phyloP scores from a whole-genome alignment of 2,113 vertebrate species.

The Lonchura striata region DNA sequence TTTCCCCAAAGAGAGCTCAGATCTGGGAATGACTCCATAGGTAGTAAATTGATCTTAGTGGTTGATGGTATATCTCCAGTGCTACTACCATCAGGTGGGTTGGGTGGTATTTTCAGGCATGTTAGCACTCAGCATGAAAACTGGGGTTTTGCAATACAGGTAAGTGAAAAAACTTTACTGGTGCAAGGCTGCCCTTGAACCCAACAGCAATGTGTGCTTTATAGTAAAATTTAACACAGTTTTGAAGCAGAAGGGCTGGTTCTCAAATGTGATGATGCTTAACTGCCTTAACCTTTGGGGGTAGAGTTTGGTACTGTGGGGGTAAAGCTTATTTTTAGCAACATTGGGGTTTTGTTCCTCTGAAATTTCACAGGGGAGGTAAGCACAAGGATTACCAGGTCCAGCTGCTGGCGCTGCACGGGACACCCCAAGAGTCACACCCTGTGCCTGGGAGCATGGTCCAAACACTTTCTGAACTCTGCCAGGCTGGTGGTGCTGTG shows the following conservation, averaged over 20 bases:
- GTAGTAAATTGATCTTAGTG: background rate
- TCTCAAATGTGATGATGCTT: background rate
- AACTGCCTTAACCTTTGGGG: background rate
- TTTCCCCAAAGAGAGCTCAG: background rate
- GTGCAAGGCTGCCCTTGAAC: background rate
- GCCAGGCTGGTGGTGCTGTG: fast-evolving
- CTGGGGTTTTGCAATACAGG: fast-evolving
- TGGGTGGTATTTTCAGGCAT: background rate
- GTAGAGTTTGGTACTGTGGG: background rate
- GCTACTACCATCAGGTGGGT: no score
- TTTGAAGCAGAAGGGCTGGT: background rate
- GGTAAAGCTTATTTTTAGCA: background rate
- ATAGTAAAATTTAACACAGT: background rate
- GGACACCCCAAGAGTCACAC: background rate
- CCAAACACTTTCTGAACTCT: background rate
- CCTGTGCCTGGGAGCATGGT: background rate
- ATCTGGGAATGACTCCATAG: background rate
- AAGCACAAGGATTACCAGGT: background rate
- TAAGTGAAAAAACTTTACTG: background rate
- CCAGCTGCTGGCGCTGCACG: background rate
- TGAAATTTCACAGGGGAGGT: background rate
- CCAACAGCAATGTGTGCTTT: background rate
- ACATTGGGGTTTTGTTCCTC: background rate
- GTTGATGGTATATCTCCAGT: background rate
- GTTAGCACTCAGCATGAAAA: background rate